These are phyloP conservation scores for Charaxes varanes DNA, from an alignment of 1,140 invertebrate species.

Conservation along the genomic window DNA sequence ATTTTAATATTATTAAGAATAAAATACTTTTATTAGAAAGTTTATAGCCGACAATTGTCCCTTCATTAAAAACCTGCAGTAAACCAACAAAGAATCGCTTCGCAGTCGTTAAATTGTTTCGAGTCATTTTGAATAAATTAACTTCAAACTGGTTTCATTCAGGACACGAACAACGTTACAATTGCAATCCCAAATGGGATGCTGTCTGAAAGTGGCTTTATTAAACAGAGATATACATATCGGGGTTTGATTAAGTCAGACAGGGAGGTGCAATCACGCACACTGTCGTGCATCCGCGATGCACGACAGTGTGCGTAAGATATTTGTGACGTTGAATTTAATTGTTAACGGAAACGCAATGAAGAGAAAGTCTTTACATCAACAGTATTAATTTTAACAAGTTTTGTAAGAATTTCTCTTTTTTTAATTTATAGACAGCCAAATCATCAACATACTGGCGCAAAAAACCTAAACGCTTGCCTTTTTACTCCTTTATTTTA, in stretches of 20 bases:
- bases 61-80: background rate
- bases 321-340: conserved; percentile 1
- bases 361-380: background rate
- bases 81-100: background rate
- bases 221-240: background rate
- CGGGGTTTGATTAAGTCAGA: background rate
- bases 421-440: too few species aligned
- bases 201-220: background rate
- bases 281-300: background rate
- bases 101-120: background rate
- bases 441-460: too few species aligned
- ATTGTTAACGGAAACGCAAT: background rate
- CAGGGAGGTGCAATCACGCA: background rate
- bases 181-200: conserved; percentile 5
- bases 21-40: too few species aligned
- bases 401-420: background rate
- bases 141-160: background rate
- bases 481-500: background rate
- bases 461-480: background rate
- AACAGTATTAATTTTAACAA: background rate
- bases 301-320: background rate
- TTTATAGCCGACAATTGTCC: background rate
- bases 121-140: background rate
- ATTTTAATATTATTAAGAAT: too few species aligned
- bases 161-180: background rate